These are phyloP conservation scores for Gephyroberyx darwinii DNA, from an alignment of 2,797 vertebrate species.

Conservation along the genomic window DNA sequence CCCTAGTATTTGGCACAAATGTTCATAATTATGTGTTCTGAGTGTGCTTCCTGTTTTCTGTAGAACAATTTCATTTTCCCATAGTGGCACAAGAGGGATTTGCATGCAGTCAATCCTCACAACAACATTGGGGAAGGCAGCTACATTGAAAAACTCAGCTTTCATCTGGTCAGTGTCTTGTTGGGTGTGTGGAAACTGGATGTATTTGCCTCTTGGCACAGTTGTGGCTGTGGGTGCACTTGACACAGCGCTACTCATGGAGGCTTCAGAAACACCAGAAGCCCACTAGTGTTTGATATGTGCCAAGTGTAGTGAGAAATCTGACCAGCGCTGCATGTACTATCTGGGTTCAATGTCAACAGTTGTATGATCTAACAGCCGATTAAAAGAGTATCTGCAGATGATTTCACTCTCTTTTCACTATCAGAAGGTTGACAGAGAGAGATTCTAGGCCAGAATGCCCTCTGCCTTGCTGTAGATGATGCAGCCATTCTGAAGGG, in stretches of 20 bases:
- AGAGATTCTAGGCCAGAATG: neutral
- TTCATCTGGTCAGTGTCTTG: slow-evolving; percentile 28
- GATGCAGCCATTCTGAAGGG: no score
- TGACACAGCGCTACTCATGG: slow-evolving; percentile 35
- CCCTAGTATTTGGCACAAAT: no score
- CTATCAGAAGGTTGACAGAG: neutral
- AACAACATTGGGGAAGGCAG: slow-evolving; percentile 18
- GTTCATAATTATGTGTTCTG: no score
- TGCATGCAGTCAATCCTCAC: neutral
- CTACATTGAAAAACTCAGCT: slow-evolving; percentile 7
- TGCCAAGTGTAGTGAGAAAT: slow-evolving; percentile 33
- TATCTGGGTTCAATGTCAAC: slow-evolving; percentile 28
- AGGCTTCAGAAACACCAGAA: slow-evolving; percentile 30
- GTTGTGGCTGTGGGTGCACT: slow-evolving; percentile 45
- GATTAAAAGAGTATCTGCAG: neutral
- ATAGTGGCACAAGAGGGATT: neutral
- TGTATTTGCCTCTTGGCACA: slow-evolving; percentile 46
- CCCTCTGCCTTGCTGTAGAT: no score
- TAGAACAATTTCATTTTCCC: neutral
- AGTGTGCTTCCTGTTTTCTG: no score
- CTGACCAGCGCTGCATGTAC: slow-evolving; percentile 27
- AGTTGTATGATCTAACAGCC: neutral
- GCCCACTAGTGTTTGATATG: slow-evolving; percentile 47
- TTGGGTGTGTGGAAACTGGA: slow-evolving; percentile 8
- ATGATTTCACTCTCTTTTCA: neutral